phyloP scores from a whole-genome alignment of 2,797 vertebrate genomes.

The Poeciliopsis paucimaculata region DNA sequence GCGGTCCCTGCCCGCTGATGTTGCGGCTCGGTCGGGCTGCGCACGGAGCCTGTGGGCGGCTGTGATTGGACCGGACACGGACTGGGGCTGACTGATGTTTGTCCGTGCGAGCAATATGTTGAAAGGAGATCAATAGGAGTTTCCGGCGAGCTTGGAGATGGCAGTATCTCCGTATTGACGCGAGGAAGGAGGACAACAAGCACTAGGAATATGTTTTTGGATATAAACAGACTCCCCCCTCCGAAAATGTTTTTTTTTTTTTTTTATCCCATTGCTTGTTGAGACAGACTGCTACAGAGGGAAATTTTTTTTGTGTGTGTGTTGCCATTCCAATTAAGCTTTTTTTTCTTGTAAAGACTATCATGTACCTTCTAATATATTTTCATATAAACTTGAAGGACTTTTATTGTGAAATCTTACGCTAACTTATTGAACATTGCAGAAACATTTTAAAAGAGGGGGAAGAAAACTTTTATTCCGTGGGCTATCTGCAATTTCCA shows the following conservation, averaged over 20 bases:
- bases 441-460: conserved; percentile 8
- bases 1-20: conserved; percentile 59
- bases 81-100: conserved; percentile 78
- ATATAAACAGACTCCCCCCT: conserved; percentile 18
- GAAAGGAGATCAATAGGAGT: conserved; percentile 66
- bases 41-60: conserved; percentile 63
- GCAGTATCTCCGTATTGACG: conserved; percentile 35
- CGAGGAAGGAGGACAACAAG: conserved; percentile 41
- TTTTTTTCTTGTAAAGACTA: neutral
- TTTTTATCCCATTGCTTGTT: neutral
- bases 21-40: conserved; percentile 66
- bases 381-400: conserved; percentile 8
- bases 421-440: conserved; percentile 23
- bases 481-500: neutral
- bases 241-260: neutral
- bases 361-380: neutral
- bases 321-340: conserved; percentile 48
- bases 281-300: conserved; percentile 6
- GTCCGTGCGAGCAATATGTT: conserved; percentile 63
- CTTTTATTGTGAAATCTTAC: conserved; percentile 29
- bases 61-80: conserved; percentile 76
- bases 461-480: conserved; percentile 19
- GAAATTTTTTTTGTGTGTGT: neutral
- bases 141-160: conserved; percentile 46
- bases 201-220: conserved; percentile 25